Base-by-base conservation (phyloP, 1,140 invertebrate genomes). In the Orius insidiosus region DNA sequence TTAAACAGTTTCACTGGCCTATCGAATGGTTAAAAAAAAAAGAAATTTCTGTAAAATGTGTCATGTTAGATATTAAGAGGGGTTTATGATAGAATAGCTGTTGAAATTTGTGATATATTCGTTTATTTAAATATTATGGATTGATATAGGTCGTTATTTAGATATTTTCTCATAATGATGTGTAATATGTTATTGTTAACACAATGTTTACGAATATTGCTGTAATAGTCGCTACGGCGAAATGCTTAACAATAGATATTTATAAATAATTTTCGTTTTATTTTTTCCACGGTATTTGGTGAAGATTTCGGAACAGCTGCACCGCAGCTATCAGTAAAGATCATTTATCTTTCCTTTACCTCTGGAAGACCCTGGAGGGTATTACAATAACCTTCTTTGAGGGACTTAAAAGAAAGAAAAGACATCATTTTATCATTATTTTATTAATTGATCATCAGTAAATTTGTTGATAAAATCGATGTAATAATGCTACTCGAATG, bases 161-260 rank as follows among this genome's bases (percentile, higher is more conserved):
- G n/a, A 14, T 46, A 36, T 46, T 46, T 46, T 46, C 45, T 37
- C 45, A 24, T 24, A 46, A 32, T 16, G 34, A 46, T 46, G 45
- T 46, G 34, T 46, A 37, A 7, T 19, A 37, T 46, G 30, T 46
- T 46, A 37, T 19, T 46, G 45, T 46, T 46, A 46, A 46, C 35
- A 30, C 18, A 7, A 46, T 46, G 45, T 46, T 24, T 46, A 46
- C 36, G 3, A n/a, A 18, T 14, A 46, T 36, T 46, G 45, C 45
- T 46, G 34, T 45, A 46, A 37, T 46, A 46, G 45, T 46, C 32
- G 45, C 45, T 46, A 46, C 35, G 32, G 45, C 34, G 34, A 36
- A 14, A 46, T 38, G 45, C 45, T 46, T 46, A 15, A 32, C 24
- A 46, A 36, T 46, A 46, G 45, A 46, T 32, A 46, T 46, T 46